Evolutionary conservation across 2,888 invertebrate species (phyloP).

Genomic region (Globia sparganii): DNA sequence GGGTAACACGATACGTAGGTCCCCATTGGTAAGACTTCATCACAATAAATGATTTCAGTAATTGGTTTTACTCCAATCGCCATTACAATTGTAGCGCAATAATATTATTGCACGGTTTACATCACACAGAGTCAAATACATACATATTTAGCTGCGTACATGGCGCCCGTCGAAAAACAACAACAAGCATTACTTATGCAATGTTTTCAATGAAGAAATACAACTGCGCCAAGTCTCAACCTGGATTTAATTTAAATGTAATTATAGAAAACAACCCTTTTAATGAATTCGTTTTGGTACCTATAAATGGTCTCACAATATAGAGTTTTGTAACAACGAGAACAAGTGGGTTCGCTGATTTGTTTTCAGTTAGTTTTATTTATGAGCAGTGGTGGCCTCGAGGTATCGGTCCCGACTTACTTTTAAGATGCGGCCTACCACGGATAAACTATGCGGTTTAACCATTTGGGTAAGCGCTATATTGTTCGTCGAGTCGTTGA

Average conservation of each 20-base stretch:
- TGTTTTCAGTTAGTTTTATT: not conserved
- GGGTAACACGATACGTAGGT: too few relatives aligned
- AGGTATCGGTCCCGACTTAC: too few relatives aligned
- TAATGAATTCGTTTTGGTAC: not conserved
- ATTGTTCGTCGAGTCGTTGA: not conserved
- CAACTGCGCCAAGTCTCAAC: constrained; percentile 7
- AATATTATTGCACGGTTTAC: not conserved
- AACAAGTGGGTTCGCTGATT: not conserved
- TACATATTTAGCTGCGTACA: not conserved
- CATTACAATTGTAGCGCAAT: not conserved
- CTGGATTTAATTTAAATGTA: not conserved
- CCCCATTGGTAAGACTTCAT: too few relatives aligned
- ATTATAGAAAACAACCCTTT: constrained; percentile 22
- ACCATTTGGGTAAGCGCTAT: not conserved
- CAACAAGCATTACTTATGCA: constrained; percentile 32
- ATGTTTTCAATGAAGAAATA: constrained; percentile 21
- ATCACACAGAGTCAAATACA: constrained; percentile 3
- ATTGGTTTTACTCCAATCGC: not conserved
- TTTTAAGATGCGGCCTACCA: too few relatives aligned
- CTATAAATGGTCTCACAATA: not conserved
- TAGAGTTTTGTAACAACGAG: not conserved
- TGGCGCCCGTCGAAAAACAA: not conserved
- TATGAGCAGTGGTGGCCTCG: not conserved
- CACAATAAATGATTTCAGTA: not conserved
- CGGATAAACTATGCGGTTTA: not conserved